A percentile compares a stretch with the other conserved stretches of the same genome.
Conservation (phyloP, 2,797 vertebrate genomes). For the Micromesistius poutassou region DNA sequence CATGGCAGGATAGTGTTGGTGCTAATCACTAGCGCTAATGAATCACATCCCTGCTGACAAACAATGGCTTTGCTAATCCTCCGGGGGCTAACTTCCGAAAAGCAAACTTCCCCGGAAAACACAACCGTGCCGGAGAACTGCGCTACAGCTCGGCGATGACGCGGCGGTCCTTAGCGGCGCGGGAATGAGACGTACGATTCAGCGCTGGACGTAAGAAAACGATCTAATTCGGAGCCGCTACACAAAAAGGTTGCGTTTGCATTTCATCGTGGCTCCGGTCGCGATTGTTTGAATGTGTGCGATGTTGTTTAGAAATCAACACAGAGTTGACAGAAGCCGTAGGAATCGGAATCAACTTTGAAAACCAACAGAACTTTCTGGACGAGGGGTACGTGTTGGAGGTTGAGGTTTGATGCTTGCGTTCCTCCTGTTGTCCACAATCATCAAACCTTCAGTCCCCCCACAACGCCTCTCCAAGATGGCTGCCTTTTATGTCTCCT, state of each 20-base stretch:
- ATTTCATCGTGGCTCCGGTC: too few relatives aligned
- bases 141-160: neutral
- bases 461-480: conserved; percentile 36
- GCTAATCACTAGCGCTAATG: conserved; percentile 15
- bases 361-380: neutral
- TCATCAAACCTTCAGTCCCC: conserved; percentile 19
- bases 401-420: neutral
- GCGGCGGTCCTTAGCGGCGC: neutral
- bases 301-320: too few relatives aligned
- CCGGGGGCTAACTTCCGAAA: neutral
- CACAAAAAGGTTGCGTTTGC: too few relatives aligned
- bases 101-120: neutral
- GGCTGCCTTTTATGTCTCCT: conserved; percentile 45
- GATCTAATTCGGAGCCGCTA: neutral
- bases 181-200: neutral
- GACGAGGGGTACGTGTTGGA: neutral
- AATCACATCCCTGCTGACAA: neutral
- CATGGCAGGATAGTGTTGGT: conserved; percentile 27
- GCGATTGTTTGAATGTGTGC: too few relatives aligned
- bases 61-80: conserved; percentile 13
- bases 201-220: neutral
- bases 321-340: too few relatives aligned
- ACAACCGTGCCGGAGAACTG: neutral
- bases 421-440: neutral
- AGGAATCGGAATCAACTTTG: neutral